Evolutionary conservation across 2,888 invertebrate genomes (phyloP), one percentile per base, ranked within the genome.

Genomic region (Glyphotaelius pellucidus): DNA sequence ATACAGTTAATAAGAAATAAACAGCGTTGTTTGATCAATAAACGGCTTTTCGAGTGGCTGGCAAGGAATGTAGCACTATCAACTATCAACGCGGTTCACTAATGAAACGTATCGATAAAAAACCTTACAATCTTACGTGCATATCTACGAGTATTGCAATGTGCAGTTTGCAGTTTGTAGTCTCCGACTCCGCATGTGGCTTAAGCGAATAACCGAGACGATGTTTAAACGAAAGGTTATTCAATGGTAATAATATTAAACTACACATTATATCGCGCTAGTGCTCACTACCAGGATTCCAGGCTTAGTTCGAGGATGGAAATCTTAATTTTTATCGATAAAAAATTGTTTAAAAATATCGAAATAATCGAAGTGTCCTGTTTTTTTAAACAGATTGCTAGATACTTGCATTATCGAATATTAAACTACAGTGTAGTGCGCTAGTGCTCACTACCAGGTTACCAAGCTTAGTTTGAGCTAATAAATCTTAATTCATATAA

Each of bases 81-180:
- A 25, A 67, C 52, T 52, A 52, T 52, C 52, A 19, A 19, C 67
- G 67, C 67, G 25, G 67, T 67, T 67, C 67, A 25, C 67, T 67
- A 67, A 67, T 67, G 67, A 67, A 67, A 67, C 67, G 67, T 67
- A 67, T 67, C 67, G 67, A 67, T 67, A 67, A 67, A 67, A 67
- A 67, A 25, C 67, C 67, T 67, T 67, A 67, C 67, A 67, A 67
- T 67, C 67, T 67, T 67, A 67, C 25, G 67, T 25, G 67, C 67
- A 67, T 67, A 67, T 67, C 67, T 67, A 25, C 25, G 52, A 19
- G 52, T 25, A 67, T 67, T 67, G 67, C 67, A 67, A 25, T 67
- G 67, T 25, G 67, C 67, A 25, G 25, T 67, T 19, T 67, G 67
- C 67, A 67, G 67, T 67, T 19, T 67, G 67, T 5, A 67, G 67